These are phyloP conservation scores for Babylonia areolata DNA, from an alignment of 1,140 invertebrate species.

Conservation along the genomic window DNA sequence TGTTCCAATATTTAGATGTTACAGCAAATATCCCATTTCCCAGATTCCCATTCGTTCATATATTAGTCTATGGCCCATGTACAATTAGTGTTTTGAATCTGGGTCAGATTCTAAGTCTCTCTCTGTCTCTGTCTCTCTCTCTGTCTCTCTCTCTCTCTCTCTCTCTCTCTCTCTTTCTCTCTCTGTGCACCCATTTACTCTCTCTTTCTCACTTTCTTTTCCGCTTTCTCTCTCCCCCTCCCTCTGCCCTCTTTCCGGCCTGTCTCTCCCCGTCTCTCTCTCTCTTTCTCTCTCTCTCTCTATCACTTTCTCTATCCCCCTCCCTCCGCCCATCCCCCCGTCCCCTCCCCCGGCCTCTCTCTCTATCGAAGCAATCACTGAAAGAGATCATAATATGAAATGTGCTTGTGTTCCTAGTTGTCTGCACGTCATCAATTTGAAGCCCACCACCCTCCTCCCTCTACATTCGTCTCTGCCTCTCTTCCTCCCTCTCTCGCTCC, in stretches of 20 bases:
- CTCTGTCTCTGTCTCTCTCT: not conserved
- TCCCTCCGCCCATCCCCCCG: not conserved
- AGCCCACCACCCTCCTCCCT: not conserved
- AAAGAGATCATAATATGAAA: no score
- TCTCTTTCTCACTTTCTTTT: not conserved
- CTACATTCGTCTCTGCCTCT: not conserved
- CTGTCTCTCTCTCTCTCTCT: not conserved
- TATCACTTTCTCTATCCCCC: not conserved
- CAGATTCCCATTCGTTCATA: no score
- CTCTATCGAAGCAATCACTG: not conserved
- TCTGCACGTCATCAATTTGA: no score
- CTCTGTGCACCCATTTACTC: no score
- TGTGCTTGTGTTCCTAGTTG: no score
- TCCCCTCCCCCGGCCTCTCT: not conserved
- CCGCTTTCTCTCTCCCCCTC: slow-evolving; percentile 13
- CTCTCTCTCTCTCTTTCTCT: not conserved
- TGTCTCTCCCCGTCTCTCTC: slow-evolving; percentile 21
- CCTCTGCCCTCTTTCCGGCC: slow-evolving; percentile 13
- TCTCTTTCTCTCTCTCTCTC: slow-evolving; percentile 23
- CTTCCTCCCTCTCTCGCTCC: not conserved
- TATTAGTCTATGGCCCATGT: no score
- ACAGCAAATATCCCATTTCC: no score
- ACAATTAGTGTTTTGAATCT: no score
- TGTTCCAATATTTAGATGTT: no score
- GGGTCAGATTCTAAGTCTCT: no score